Percentiles rank a stretch among this genome's conserved stretches.
Evolutionary conservation across 2,888 invertebrate genomes (phyloP).

Genomic region (Brachypalpus laphriformis): DNA sequence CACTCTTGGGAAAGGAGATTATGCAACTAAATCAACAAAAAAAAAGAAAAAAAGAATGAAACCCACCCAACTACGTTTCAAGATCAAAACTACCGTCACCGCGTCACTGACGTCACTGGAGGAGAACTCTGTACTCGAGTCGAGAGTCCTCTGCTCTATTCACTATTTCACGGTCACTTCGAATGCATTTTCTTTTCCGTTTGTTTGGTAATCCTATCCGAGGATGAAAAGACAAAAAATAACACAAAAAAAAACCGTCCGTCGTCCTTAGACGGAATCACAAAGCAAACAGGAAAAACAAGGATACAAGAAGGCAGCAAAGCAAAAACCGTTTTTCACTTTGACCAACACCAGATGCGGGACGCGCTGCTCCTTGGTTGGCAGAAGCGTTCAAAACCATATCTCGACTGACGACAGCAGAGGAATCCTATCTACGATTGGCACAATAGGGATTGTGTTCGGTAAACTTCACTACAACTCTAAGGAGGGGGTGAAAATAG

Average conservation of each 20-base stretch:
- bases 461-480: neutral
- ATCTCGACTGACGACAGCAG: conserved; percentile 68
- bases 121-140: conserved; percentile 31
- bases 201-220: conserved; percentile 30
- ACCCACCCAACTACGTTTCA: conserved; percentile 60
- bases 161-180: conserved; percentile 68
- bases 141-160: conserved; percentile 4
- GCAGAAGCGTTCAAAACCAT: conserved; percentile 73
- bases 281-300: conserved; percentile 58
- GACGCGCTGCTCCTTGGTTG: conserved; percentile 69
- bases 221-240: neutral
- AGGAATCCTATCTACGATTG: conserved; percentile 52
- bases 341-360: conserved; percentile 68
- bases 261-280: conserved; percentile 19
- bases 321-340: conserved; percentile 66
- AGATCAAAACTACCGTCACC: conserved; percentile 73
- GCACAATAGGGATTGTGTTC: conserved; percentile 18
- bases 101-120: conserved; percentile 64
- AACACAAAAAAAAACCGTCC: neutral
- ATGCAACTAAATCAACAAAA: conserved; percentile 60
- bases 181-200: conserved; percentile 30
- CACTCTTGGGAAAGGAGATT: conserved; percentile 46
- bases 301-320: conserved; percentile 59
- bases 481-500: conserved; percentile 32
- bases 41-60: neutral